Evolutionary conservation across 2,888 invertebrate species (phyloP).

Genomic region (Aromia moschata): DNA sequence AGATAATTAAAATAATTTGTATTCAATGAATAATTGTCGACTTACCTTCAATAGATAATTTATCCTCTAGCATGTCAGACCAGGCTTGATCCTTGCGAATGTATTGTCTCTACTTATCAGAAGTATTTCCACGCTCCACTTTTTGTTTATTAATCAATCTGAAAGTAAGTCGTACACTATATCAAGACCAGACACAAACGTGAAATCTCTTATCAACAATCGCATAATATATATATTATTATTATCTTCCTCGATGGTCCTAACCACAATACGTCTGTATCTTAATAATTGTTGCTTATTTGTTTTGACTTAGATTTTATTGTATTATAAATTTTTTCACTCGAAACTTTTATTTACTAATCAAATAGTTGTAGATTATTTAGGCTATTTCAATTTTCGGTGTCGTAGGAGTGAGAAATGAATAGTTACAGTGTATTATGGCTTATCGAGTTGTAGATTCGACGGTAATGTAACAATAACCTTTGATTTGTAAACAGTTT

Average conservation of each 20-base stretch:
- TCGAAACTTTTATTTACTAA: conserved; percentile 1
- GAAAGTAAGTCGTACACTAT: not conserved
- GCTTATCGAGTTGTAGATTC: not conserved
- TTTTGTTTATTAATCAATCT: not conserved
- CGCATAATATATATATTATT: not conserved
- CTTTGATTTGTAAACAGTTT: conserved; percentile 4
- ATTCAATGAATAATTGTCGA: not conserved
- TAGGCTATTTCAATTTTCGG: not conserved
- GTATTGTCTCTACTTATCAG: not conserved
- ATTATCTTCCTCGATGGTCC: conserved; percentile 1
- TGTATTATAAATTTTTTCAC: conserved; percentile 1
- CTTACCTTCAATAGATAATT: conserved; percentile 6
- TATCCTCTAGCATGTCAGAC: not conserved
- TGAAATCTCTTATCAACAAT: not conserved
- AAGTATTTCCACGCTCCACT: conserved; percentile 2
- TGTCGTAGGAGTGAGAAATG: not conserved
- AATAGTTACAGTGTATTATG: not conserved
- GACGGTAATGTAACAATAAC: not conserved
- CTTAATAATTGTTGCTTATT: not conserved
- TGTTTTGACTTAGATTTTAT: conserved; percentile 5
- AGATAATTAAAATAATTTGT: no score
- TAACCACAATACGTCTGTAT: not conserved
- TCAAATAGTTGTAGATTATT: conserved; percentile 4
- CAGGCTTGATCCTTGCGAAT: not conserved
- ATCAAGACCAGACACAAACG: not conserved